Conservation (phyloP, 2,797 vertebrate genomes). For the Masticophis lateralis region DNA sequence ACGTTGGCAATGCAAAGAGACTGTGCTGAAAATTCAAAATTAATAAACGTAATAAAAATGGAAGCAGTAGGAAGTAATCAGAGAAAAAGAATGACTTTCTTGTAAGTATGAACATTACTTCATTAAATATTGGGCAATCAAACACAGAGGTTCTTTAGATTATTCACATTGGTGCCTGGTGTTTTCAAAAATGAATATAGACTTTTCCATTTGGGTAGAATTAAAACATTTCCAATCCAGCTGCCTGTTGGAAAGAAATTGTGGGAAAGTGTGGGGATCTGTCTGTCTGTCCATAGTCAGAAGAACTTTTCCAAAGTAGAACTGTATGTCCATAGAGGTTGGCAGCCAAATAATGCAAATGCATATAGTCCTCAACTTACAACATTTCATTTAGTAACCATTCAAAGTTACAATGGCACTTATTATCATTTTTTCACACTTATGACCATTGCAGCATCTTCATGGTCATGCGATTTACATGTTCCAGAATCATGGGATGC, state of each 20-base stretch:
- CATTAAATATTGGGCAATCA: neutral
- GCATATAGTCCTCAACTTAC: neutral
- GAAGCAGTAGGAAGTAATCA: neutral
- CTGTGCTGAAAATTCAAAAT: neutral
- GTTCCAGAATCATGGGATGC: too few species aligned
- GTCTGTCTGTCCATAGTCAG: neutral
- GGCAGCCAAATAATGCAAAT: neutral
- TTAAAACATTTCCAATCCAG: neutral
- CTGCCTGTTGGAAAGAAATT: neutral
- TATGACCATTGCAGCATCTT: too few species aligned
- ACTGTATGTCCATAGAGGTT: neutral
- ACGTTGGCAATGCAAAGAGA: neutral
- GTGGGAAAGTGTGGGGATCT: neutral
- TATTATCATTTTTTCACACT: too few species aligned
- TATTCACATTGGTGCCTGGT: neutral
- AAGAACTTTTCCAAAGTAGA: neutral
- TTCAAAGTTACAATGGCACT: too few species aligned
- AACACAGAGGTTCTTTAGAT: neutral
- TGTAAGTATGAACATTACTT: neutral
- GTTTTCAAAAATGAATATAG: neutral
- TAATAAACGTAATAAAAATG: neutral
- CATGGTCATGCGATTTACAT: too few species aligned
- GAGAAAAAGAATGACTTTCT: neutral
- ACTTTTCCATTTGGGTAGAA: neutral
- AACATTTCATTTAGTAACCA: too few species aligned